phyloP scores from a whole-genome alignment of 2,113 vertebrate species.

The Muntiacus muntjak region DNA sequence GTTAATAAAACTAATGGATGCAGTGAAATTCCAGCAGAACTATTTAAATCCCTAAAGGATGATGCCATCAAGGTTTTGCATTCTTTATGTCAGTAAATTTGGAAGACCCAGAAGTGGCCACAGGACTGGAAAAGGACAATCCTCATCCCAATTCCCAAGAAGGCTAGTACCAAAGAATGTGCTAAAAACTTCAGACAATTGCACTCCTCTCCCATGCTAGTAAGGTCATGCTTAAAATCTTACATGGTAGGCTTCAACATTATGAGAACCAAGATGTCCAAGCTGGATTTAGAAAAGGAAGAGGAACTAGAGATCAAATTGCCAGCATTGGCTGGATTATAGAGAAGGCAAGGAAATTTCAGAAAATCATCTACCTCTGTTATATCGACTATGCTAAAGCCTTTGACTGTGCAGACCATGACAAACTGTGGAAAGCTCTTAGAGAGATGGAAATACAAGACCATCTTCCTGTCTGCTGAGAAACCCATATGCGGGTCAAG shows the following conservation, averaged over 20 bases:
- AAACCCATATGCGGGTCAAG: accelerated
- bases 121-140: background rate
- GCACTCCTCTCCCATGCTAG: background rate
- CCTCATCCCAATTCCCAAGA: background rate
- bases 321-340: background rate
- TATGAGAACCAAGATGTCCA: background rate
- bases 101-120: background rate
- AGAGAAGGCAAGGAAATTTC: background rate
- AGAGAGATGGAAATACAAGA: background rate
- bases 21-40: background rate
- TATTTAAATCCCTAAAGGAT: background rate
- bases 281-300: background rate
- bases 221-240: background rate
- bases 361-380: background rate
- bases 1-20: background rate
- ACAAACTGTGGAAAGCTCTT: background rate
- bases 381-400: background rate
- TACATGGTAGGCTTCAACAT: background rate
- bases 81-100: background rate
- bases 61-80: background rate
- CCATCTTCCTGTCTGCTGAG: background rate
- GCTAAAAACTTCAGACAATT: background rate
- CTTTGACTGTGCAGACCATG: background rate
- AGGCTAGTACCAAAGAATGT: background rate
- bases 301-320: background rate